These are phyloP conservation scores for Aramus guarauna DNA, from an alignment of 2,113 vertebrate species.

Conservation along the genomic window DNA sequence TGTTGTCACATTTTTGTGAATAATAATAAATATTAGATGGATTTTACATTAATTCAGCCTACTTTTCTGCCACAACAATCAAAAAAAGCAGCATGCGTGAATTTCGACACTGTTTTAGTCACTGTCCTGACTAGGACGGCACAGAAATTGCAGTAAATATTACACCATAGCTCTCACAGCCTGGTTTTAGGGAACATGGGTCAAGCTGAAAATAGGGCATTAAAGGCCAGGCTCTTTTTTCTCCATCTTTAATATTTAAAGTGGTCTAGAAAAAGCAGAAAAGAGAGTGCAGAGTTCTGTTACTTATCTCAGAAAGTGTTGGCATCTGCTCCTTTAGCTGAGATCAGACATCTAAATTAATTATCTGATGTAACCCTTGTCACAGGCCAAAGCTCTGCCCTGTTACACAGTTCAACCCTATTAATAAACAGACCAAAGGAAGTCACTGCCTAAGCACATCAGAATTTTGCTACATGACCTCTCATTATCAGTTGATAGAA, in stretches of 20 bases:
- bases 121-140: neutral
- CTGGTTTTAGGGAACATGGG: neutral
- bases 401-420: neutral
- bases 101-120: neutral
- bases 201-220: neutral
- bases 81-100: neutral
- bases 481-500: accelerated
- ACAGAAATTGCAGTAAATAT: neutral
- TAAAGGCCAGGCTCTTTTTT: neutral
- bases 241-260: neutral
- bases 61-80: neutral
- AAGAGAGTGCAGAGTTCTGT: neutral
- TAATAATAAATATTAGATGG: neutral
- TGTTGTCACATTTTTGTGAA: neutral
- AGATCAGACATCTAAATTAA: neutral
- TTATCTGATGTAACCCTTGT: neutral
- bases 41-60: neutral
- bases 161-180: neutral
- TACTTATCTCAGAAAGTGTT: neutral
- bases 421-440: neutral
- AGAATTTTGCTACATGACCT: neutral
- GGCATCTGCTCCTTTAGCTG: neutral
- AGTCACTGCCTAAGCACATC: neutral
- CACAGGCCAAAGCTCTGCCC: neutral
- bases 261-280: neutral